These are phyloP conservation scores for Cricetomys ansorgei DNA, from an alignment of 2,113 vertebrate species.

Conservation along the genomic window DNA sequence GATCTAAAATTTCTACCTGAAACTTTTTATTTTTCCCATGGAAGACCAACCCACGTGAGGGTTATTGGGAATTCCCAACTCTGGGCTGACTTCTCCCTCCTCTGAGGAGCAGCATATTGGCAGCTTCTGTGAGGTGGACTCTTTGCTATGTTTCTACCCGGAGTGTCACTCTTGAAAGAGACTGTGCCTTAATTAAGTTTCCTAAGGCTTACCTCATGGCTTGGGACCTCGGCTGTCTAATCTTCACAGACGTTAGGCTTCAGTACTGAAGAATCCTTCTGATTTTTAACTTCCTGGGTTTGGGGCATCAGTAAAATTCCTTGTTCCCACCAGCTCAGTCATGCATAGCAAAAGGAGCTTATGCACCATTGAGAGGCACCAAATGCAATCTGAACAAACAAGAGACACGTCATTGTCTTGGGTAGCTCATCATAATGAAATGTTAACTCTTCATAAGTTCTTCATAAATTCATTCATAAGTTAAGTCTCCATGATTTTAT, in stretches of 20 bases:
- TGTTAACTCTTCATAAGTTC: neutral
- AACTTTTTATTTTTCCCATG: neutral
- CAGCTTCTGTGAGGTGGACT: neutral
- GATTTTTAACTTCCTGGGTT: neutral
- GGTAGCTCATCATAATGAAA: neutral
- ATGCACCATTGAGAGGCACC: neutral
- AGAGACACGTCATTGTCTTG: neutral
- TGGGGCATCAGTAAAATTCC: neutral
- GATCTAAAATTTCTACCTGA: neutral
- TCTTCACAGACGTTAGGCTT: neutral
- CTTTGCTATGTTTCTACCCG: neutral
- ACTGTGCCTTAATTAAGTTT: neutral
- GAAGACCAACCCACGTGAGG: neutral
- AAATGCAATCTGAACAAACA: conserved; percentile 20
- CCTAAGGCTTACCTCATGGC: neutral
- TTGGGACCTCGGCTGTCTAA: neutral
- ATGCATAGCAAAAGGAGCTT: conserved; percentile 26
- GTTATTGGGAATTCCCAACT: neutral
- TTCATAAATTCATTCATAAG: no score
- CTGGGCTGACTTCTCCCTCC: neutral
- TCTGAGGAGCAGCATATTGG: neutral
- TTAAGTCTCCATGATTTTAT: no score
- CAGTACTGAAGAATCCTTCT: neutral
- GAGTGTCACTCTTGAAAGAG: neutral
- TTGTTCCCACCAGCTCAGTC: conserved; percentile 8